phyloP scores from a whole-genome alignment of 2,888 invertebrate species.

The Crocallis elinguaria region DNA sequence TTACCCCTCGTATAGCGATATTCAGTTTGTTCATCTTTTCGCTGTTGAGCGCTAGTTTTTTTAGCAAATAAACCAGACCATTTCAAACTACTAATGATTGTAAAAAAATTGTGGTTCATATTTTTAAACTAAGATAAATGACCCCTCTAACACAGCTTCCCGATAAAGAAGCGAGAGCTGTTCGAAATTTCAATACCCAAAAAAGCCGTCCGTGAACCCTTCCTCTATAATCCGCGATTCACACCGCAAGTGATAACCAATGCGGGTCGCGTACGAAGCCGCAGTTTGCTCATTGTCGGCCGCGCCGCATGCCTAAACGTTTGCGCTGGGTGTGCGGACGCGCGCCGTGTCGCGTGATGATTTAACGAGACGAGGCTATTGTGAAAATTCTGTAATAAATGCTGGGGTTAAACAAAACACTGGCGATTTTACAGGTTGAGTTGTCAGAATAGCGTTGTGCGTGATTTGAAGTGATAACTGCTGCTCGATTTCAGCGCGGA shows the following conservation, averaged over 20 bases:
- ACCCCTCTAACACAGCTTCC: too few relatives aligned
- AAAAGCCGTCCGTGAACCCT: slow-evolving; percentile 13
- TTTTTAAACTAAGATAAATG: too few relatives aligned
- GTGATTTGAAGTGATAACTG: too few relatives aligned
- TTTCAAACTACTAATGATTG: too few relatives aligned
- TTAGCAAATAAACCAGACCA: too few relatives aligned
- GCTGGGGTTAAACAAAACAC: neutral
- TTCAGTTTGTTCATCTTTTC: too few relatives aligned
- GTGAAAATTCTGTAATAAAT: neutral
- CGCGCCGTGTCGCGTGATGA: slow-evolving; percentile 12
- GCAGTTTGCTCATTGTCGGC: slow-evolving; percentile 40
- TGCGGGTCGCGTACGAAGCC: slow-evolving; percentile 27
- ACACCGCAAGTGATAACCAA: slow-evolving; percentile 9
- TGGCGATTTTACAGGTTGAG: neutral
- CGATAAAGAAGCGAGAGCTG: too few relatives aligned
- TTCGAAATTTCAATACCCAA: slow-evolving; percentile 1
- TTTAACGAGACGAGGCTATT: slow-evolving; percentile 21
- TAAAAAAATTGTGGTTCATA: too few relatives aligned
- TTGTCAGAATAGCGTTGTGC: too few relatives aligned
- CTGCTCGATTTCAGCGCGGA: too few relatives aligned
- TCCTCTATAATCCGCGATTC: slow-evolving; percentile 26
- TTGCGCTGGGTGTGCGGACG: slow-evolving; percentile 15
- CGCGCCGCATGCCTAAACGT: slow-evolving; percentile 32
- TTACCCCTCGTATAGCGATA: too few relatives aligned
- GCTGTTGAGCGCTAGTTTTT: too few relatives aligned